Base-by-base conservation (phyloP, 2,797 vertebrate species). In the Dermochelys coriacea region DNA sequence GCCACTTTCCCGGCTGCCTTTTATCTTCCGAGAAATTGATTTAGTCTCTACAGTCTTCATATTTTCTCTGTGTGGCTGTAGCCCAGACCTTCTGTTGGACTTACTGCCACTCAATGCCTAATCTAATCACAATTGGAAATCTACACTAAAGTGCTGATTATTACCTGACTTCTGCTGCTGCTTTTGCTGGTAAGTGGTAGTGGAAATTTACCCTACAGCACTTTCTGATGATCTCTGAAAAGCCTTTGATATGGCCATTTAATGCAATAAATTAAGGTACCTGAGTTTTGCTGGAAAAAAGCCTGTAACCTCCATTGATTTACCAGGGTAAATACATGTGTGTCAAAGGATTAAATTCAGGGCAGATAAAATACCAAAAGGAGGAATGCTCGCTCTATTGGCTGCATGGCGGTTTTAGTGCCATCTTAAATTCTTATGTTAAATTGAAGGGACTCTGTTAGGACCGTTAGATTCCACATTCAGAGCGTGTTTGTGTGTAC, bases 181-280 rank as follows among this genome's bases (percentile, higher is more conserved):
- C 45, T 57, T 84, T 57, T 57, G 55, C 51, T 5, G 50, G 87
- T 54, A 96, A 97, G 83, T 29, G 77, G 75, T 79, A 81, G 91
- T 51, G 86, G 93, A 91, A 96, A 94, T 95, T 64, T 88, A 77
- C 80, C 96, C 85, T 7, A 31, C 80, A 64, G 96, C 93, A 21
- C 64, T 91, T 91, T 85, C 90, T 80, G 84, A 82, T 95, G 93
- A 71, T 82, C 93, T 89, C 78, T 77, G 27, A 71, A 80, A 91
- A 94, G 91, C 83, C 90, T 93, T 95, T 96, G 96, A 94, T 94
- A 80, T 0, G 31, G 61, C 80, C 75, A 55, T 91, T 93, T 96
- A 96, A 94, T 64, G 82, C 79, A 89, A 96, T 90, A 91, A 97
- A 95, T 97, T 95, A 91, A 96, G 95, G 77, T 45, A 94, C 93